Evolutionary conservation across 2,113 vertebrate genomes (phyloP), one percentile per base, ranked within the genome.

Genomic region (Lophochroa leadbeateri): DNA sequence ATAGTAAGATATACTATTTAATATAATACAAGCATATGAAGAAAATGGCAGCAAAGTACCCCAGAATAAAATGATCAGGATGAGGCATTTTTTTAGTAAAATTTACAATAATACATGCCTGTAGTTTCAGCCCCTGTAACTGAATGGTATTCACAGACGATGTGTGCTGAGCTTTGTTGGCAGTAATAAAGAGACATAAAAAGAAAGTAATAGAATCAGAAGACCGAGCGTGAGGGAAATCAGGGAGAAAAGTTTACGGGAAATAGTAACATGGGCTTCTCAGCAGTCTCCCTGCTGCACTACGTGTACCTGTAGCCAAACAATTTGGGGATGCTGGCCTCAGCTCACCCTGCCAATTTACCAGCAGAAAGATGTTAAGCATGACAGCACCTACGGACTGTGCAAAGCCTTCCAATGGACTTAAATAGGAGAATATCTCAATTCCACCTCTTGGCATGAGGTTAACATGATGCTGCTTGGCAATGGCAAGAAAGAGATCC

Each of bases 341-440:
- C 0, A 0, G 19, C 55, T 82, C 10, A 3, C 21, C 43, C 21
- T 33, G 9, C 35, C 41, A 69, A 10, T 35, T 74, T 72, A 39
- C 24, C 69, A 37, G 74, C 9, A 44, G 77, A 84, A 76, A 0
- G 1, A 25, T 20, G 33, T 33, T 69, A 46, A 55, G 14, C 13
- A 16, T 46, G 24, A 50, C 39, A 82, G 49, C 39, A 64, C 12
- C 53, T 77, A 17, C 33, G 69, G 37, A 8, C 64, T 80, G 17
- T 44, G 53, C 60, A 28, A 76, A 90, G 64, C 76, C 47, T 81
- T 84, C 29, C 16, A 5, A 2, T 44, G 37, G 41, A 53, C 31
- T 72, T 69, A 53, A 71, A 13, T 16, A 55, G 44, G 39, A 29
- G 17, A 69, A n/a, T 64, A 64, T 77, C 52, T 84, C 44, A 44